Evolutionary conservation across 2,113 vertebrate genomes (phyloP).

Genomic region (Colinus virginianus): DNA sequence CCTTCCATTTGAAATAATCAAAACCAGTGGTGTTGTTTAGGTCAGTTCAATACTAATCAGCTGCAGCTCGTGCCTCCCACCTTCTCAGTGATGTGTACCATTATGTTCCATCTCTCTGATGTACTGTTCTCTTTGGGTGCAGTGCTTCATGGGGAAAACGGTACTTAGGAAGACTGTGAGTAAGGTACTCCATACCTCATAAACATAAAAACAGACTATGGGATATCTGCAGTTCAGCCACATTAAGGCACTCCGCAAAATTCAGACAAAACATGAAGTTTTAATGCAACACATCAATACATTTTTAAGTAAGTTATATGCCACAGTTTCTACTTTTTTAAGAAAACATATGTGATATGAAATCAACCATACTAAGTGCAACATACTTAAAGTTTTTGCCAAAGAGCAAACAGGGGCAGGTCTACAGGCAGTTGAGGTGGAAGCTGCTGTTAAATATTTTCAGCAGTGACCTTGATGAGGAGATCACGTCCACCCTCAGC

Average conservation of each 20-base stretch:
- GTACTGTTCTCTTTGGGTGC: background rate
- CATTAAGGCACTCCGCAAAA: background rate
- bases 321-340: background rate
- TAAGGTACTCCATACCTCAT: accelerated
- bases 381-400: too few relatives aligned
- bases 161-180: background rate
- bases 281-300: background rate
- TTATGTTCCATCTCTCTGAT: background rate
- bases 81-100: background rate
- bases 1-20: background rate
- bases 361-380: background rate
- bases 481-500: too few relatives aligned
- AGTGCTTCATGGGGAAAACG: background rate
- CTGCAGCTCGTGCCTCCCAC: accelerated
- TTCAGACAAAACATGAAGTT: accelerated
- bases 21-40: background rate
- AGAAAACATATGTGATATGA: background rate
- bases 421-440: too few relatives aligned
- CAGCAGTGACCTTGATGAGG: too few relatives aligned
- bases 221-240: background rate
- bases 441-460: too few relatives aligned
- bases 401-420: too few relatives aligned
- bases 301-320: background rate
- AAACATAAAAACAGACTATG: background rate
- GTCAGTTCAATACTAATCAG: background rate